phyloP scores from a whole-genome alignment of 2,797 vertebrate species.

The Falco concolor region DNA sequence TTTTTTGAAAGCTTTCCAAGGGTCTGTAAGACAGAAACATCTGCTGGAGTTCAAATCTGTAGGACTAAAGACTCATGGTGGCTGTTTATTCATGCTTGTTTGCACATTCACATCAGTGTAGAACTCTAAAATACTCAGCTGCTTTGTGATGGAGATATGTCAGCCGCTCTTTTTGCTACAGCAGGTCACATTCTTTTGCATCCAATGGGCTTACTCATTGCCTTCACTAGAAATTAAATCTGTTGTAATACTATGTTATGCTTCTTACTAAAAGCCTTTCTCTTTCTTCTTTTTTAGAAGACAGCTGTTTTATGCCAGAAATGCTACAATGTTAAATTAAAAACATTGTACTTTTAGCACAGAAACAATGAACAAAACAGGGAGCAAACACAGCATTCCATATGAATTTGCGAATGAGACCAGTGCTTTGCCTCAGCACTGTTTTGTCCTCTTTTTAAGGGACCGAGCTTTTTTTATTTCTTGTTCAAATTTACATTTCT shows the following conservation, averaged over 20 bases:
- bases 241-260: conserved; percentile 35
- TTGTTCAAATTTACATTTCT: background rate
- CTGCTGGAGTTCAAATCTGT: conserved; percentile 46
- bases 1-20: conserved; percentile 55
- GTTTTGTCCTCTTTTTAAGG: background rate
- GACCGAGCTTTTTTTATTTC: background rate
- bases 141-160: conserved; percentile 53
- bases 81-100: conserved; percentile 51
- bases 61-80: background rate
- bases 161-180: conserved; percentile 29
- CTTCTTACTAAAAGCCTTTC: conserved; percentile 28
- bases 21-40: conserved; percentile 57
- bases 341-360: background rate
- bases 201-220: conserved; percentile 25
- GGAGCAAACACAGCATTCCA: background rate
- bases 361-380: conserved; percentile 25
- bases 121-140: conserved; percentile 7
- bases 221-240: conserved; percentile 49
- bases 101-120: conserved; percentile 42
- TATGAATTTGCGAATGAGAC: conserved; percentile 8
- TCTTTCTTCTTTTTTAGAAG: background rate
- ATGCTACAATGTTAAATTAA: conserved; percentile 13
- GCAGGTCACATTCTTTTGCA: conserved; percentile 53
- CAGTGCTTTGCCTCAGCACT: background rate
- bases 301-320: conserved; percentile 53